Evolutionary conservation across 2,113 vertebrate genomes (phyloP).

Genomic region (Coturnix japonica): DNA sequence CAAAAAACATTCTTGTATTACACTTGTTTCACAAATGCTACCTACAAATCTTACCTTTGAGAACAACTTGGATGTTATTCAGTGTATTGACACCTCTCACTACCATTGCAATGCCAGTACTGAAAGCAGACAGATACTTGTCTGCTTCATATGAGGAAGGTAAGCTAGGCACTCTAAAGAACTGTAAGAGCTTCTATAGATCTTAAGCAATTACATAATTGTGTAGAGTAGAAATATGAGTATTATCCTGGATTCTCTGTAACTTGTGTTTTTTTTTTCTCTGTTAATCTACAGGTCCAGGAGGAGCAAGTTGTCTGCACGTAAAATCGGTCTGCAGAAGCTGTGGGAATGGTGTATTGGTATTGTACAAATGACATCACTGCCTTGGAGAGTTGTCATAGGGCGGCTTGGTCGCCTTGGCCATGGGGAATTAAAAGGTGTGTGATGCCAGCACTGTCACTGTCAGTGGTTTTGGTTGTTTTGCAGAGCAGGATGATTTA

Average conservation of each 20-base stretch:
- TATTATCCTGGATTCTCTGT: background rate
- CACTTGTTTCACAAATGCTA: background rate
- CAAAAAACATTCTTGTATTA: background rate
- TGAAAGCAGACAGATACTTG: background rate
- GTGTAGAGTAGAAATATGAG: background rate
- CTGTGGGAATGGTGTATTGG: constrained; percentile 97
- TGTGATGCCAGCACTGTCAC: background rate
- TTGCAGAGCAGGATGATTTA: background rate
- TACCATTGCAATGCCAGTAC: background rate
- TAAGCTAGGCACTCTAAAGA: background rate
- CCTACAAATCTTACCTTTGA: background rate
- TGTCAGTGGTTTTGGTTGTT: rapidly evolving
- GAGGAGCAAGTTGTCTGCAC: constrained; percentile 90
- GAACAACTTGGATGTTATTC: background rate
- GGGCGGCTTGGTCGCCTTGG: constrained; percentile 94
- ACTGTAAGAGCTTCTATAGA: background rate
- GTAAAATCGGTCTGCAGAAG: constrained; percentile 95
- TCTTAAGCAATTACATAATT: background rate
- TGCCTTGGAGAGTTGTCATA: constrained; percentile 97
- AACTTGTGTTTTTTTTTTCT: background rate
- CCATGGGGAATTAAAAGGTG: constrained; percentile 96
- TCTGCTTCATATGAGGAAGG: background rate
- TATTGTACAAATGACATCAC: constrained; percentile 94
- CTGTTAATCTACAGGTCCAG: constrained; percentile 79
- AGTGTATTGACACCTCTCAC: background rate